These are phyloP conservation scores for human (Homo sapiens) DNA, from an alignment of 2,113 vertebrate species.

Conservation along the genomic window GRCh38 chr13:104249501-104250000, in stretches of 20 bases:
- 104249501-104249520: not conserved
- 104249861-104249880: not conserved
- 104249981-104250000: not conserved
- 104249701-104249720: not conserved
- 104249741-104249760: not conserved
- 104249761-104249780: not conserved
- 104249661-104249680: not conserved
- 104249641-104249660: not conserved
- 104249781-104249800: not conserved
- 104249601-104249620: too few relatives aligned
- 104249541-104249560: not conserved
- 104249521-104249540: not conserved
- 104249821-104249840: not conserved
- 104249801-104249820: not conserved
- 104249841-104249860: not conserved
- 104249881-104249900: not conserved
- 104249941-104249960: not conserved
- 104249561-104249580: not conserved
- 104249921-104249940: not conserved
- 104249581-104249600: rapidly evolving
- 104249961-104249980: not conserved
- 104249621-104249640: not conserved
- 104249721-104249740: not conserved
- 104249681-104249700: not conserved
- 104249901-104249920: not conserved